Evolutionary conservation across 2,113 vertebrate genomes (phyloP).

Genomic region (Lasiurus borealis): DNA sequence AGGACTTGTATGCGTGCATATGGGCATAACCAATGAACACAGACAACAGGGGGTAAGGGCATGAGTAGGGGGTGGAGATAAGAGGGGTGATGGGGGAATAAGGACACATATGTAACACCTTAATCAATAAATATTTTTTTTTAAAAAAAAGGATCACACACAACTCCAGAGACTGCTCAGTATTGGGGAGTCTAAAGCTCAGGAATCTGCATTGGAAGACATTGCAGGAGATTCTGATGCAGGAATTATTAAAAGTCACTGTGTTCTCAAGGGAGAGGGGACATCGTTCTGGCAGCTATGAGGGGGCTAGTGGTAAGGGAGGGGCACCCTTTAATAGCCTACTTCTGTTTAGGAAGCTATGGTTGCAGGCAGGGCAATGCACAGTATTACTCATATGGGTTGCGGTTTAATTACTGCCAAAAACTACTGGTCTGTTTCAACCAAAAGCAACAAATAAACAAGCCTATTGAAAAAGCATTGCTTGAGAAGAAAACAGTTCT

Average conservation of each 20-base stretch:
- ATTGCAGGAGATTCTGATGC: background rate
- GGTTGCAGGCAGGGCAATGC: background rate
- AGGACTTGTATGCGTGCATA: too few species aligned
- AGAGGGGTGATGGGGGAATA: too few species aligned
- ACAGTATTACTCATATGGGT: background rate
- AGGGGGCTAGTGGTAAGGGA: background rate
- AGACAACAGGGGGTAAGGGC: too few species aligned
- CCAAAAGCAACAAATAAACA: conserved; percentile 34
- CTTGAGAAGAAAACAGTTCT: conserved; percentile 42
- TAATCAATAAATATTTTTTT: too few species aligned
- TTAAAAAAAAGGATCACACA: background rate
- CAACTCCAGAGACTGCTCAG: background rate
- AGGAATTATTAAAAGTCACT: background rate
- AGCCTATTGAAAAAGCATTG: background rate
- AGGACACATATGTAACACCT: too few species aligned
- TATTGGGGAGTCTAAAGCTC: background rate
- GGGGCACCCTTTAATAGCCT: background rate
- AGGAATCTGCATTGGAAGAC: conserved; percentile 29
- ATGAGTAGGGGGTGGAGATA: too few species aligned
- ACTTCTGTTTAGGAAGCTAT: background rate
- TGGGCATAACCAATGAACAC: too few species aligned
- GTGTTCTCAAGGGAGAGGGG: background rate
- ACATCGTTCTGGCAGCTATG: background rate
- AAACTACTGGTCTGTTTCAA: background rate
- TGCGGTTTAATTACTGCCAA: background rate